Conservation (phyloP, 2,113 vertebrate species). For the Notothenia rossii region DNA sequence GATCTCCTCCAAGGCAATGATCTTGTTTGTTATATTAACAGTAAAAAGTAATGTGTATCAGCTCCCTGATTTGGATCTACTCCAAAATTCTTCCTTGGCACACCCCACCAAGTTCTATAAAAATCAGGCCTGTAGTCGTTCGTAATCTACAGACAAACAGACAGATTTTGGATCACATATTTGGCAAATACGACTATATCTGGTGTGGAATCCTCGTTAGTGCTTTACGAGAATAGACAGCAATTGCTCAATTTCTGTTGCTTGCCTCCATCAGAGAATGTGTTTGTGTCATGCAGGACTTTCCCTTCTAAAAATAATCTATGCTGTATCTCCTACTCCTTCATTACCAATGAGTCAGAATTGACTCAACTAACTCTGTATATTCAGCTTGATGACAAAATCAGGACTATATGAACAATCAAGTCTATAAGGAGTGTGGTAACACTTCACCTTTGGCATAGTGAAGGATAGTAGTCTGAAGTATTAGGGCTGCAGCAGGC, state of each 20-base stretch:
- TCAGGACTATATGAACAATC: background rate
- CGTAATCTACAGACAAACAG: background rate
- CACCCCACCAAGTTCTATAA: too few relatives aligned
- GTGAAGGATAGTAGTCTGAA: background rate
- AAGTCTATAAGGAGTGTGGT: conserved; percentile 22
- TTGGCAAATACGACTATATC: background rate
- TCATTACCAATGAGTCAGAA: conserved; percentile 29
- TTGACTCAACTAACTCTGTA: conserved; percentile 1
- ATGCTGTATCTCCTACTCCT: conserved; percentile 2
- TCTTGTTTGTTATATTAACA: too few relatives aligned
- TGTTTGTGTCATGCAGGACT: conserved; percentile 19
- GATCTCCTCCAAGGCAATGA: too few relatives aligned
- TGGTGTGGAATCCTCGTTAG: background rate
- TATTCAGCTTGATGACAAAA: conserved; percentile 24
- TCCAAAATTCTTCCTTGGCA: too few relatives aligned
- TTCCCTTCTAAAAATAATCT: conserved; percentile 1
- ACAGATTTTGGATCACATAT: background rate
- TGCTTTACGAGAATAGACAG: background rate
- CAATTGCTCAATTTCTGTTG: background rate
- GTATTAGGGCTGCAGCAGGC: conserved; percentile 28
- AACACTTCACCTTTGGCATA: conserved; percentile 40
- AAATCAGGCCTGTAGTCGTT: background rate
- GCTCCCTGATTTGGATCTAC: too few relatives aligned
- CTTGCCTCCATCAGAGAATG: background rate
- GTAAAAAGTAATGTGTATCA: too few relatives aligned